Base-by-base conservation (phyloP, 2,888 invertebrate genomes). In the Thymelicus sylvestris region DNA sequence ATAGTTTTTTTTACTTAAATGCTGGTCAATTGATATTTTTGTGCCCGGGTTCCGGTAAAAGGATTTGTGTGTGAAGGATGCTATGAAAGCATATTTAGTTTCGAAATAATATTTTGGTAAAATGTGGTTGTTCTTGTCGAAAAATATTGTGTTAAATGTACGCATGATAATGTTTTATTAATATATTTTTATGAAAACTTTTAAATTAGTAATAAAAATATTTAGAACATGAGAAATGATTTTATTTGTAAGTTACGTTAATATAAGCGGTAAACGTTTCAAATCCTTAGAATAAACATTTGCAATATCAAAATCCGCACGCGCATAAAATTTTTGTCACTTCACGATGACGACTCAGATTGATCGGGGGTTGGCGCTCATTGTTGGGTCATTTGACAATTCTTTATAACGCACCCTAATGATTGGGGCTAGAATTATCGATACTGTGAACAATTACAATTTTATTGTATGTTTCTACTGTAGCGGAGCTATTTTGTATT, bases 331-430 rank as follows among this genome's bases (percentile, higher is more conserved):
- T 47, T 62, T 62, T 10, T 64, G 64, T 64, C 65, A 65, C 12
- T 6, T 65, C 50, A 66, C 31, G 57, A 66, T 66, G 57, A 66
- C 44, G 15, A 6, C 31, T 10, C 55, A 57, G 41, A 55, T 57
- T n/a, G 66, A 57, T 31, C 24, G 44, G n/a, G 57, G 50, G 64
- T 31, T 52, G 52, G 24, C 55, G 24, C 8, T 38, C 55, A 52
- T 52, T 38, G 66, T 64, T 50, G 24, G n/a, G 38, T 59, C 31
- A 57, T 57, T 62, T 62, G 41, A 41, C 62, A 47, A 66, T 66
- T 47, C 44, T 57, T 41, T 8, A 64, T 55, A 52, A 52, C 19
- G 50, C 19, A 39, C 65, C 55, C 39, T 44, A 66, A 44, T 57
- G 65, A 55, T 57, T 41, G 15, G 55, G 55, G 48, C 41, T 31